A percentile compares a stretch with the other conserved stretches of the same genome.
Conservation (phyloP, 2,113 vertebrate species). For the Paramisgurnus dabryanus region DNA sequence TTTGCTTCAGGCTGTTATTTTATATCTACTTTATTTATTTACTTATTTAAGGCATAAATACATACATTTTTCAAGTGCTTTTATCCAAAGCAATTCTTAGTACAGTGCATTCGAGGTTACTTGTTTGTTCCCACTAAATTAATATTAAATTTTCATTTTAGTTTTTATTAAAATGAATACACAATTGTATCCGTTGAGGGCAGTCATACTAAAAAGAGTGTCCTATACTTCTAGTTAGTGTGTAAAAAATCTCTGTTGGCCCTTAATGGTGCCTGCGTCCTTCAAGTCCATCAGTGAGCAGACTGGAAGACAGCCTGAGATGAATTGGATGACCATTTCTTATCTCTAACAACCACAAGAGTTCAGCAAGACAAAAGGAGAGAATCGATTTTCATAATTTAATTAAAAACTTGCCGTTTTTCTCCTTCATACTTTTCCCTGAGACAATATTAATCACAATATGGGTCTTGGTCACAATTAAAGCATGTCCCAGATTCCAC, state of each 20-base stretch:
- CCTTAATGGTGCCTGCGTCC: constrained; percentile 45
- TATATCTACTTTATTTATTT: too few relatives aligned
- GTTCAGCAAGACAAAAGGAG: constrained; percentile 42
- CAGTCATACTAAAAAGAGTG: not conserved
- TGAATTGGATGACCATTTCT: constrained; percentile 50
- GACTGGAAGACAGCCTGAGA: constrained; percentile 39
- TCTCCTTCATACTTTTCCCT: constrained; percentile 40
- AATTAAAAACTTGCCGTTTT: constrained; percentile 50
- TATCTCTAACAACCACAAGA: constrained; percentile 37
- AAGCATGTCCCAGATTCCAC: constrained; percentile 49
- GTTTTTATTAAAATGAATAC: too few relatives aligned
- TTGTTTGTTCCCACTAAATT: too few relatives aligned
- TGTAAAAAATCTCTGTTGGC: constrained; percentile 5
- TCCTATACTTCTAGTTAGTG: not conserved
- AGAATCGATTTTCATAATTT: constrained; percentile 60
- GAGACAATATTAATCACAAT: constrained; percentile 55
- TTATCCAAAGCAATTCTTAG: too few relatives aligned
- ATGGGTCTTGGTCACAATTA: constrained; percentile 55
- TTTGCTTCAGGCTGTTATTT: too few relatives aligned
- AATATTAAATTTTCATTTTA: too few relatives aligned
- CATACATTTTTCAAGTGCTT: too few relatives aligned
- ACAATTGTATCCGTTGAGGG: too few relatives aligned
- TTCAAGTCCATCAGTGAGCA: constrained; percentile 33
- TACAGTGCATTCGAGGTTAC: too few relatives aligned
- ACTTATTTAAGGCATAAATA: too few relatives aligned